Base-by-base conservation (phyloP, 1,140 invertebrate genomes). In the Heliconius eleuchia region DNA sequence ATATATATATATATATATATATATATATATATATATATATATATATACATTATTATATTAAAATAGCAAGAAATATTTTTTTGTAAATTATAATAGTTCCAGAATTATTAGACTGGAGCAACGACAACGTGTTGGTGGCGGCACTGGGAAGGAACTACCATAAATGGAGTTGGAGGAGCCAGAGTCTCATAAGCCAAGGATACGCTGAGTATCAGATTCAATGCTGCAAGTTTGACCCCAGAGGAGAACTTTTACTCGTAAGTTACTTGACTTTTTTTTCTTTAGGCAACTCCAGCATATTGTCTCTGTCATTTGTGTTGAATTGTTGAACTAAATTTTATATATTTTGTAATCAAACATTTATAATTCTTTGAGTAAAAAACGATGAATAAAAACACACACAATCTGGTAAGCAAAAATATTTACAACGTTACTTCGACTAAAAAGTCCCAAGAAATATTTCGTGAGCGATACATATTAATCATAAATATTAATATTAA, bases 81-180 rank as follows among this genome's bases (percentile, higher is more conserved):
- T 46, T 46, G 42, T 16, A 46, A 46, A 46, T 3, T 46, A 60
- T 60, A 27, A 23, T 46, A 94, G 92, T 91, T 89, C 88, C 92
- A 83, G 91, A 94, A 76, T 78, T 94, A 4, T 81, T 94, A 9
- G 92, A 94, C 80, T 94, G 92, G 92, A 89, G 90, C 66, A 89
- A 82, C 42, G 86, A 89, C 70, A 89, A 92, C 76, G 85, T 94
- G 4, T 81, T 94, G 11, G 90, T 92, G 42, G 92, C 92, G 9
- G 91, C 92, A 1, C 84, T 92, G 37, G 92, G 91, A 7, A 84
- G 70, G 8, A 85, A 86, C 42, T 94, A 94, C 78, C 88, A 94
- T 79, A 92, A 92, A 71, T 92, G 90, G 91, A 91, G 89, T 77
- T 92, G 91, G 90, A 74, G 77, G 0, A 85, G 81, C 2, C 91